Base-by-base conservation (phyloP, 2,888 invertebrate genomes). In the Callyntrura guangdongensis region DNA sequence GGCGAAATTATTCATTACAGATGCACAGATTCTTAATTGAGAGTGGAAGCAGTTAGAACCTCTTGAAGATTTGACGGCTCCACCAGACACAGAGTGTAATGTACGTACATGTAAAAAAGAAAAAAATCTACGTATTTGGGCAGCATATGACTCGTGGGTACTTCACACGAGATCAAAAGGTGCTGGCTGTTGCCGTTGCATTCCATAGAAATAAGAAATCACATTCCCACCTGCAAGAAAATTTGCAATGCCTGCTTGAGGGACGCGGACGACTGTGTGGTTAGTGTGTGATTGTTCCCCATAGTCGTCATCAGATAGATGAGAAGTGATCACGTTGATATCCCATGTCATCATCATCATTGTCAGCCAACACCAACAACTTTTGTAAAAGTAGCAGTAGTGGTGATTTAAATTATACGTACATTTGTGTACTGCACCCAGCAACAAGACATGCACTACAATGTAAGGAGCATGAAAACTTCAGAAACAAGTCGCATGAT, bases 271-370 rank as follows among this genome's bases (percentile, higher is more conserved):
- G 17, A n/a, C n/a, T n/a, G 59, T 59, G 17, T 59, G 59, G n/a
- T n/a, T n/a, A n/a, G 14, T 53, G 17, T 45, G 27, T 72, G 72
- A 67, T 12, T 27, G 14, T 27, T 25, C 59, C 22, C 27, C 47
- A 36, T 36, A 36, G 49, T 49, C 49, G 72, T 47, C 36, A 36
- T 36, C 36, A 36, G 36, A 36, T 36, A 45, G 56, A 6, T n/a
- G 49, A 74, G 17, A 45, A 56, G 81, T 22, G 74, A 83, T 83
- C 83, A 83, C 83, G 83, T 64, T 64, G 14, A 47, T 11, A 64
- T 83, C 83, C 83, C 83, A 83, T 83, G 83, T 14, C n/a, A 83
- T 49, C 82, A 25, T 36, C 45, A 14, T 25, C 11, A 64, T 64
- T n/a, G 64, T 53, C n/a, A 59, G 79, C 79, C 53, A 49, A 56